Conservation (phyloP, 2,888 invertebrate species). For the Schizaphis graminum region DNA sequence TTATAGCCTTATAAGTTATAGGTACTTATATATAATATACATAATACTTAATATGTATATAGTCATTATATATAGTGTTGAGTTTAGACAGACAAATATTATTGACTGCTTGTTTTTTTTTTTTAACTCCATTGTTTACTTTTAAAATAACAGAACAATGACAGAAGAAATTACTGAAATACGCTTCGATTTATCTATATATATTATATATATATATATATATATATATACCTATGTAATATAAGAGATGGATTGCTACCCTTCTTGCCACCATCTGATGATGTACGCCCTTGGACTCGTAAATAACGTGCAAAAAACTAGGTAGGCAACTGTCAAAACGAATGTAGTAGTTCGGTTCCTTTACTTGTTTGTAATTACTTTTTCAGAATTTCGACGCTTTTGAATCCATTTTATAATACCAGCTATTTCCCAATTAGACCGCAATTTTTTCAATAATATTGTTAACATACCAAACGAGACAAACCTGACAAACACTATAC, state of each 20-base stretch:
- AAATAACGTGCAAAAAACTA: background rate
- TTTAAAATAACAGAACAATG: background rate
- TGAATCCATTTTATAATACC: background rate
- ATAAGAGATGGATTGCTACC: background rate
- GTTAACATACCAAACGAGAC: background rate
- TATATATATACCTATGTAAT: too few species aligned
- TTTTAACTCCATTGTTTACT: background rate
- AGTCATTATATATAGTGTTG: background rate
- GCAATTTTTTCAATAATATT: background rate
- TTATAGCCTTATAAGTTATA: background rate
- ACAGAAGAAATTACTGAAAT: background rate
- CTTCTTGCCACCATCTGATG: background rate
- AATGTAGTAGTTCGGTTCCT: background rate
- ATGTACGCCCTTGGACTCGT: background rate
- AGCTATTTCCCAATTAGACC: background rate
- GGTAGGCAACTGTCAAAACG: background rate
- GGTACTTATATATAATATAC: background rate
- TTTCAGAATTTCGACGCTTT: background rate
- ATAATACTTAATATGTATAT: background rate
- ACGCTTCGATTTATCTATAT: background rate
- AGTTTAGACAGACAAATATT: background rate
- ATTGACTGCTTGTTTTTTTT: background rate
- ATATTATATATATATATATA: too few species aligned
- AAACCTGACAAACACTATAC: background rate
- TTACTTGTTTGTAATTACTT: conserved; percentile 1